Conservation (phyloP, 2,888 invertebrate genomes). For the Julus scandinavius region DNA sequence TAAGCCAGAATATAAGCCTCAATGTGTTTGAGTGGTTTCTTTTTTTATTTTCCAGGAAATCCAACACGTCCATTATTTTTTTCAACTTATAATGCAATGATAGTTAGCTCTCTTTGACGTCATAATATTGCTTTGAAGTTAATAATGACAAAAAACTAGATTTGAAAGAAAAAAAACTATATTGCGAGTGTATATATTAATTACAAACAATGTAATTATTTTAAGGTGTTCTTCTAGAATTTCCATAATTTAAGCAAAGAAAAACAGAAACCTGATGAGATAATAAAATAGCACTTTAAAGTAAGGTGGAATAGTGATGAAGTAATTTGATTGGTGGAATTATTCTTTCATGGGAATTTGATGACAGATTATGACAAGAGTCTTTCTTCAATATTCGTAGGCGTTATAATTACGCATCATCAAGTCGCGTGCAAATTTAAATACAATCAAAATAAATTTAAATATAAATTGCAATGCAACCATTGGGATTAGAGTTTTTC, state of each 20-base stretch:
- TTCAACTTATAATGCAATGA: not conserved
- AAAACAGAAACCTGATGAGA: not conserved
- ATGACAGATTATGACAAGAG: too few relatives aligned
- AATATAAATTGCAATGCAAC: too few relatives aligned
- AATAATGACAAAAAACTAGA: not conserved
- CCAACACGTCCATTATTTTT: not conserved
- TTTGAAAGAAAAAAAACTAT: too few relatives aligned
- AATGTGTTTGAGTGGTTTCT: not conserved
- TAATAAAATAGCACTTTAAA: not conserved
- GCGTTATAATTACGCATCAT: too few relatives aligned
- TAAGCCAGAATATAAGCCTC: not conserved
- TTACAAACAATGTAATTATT: not conserved
- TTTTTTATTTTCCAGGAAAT: not conserved
- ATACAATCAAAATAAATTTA: too few relatives aligned
- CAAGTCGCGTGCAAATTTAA: too few relatives aligned
- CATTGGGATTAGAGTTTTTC: too few relatives aligned
- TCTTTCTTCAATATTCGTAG: too few relatives aligned
- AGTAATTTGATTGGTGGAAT: too few relatives aligned
- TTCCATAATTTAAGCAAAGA: not conserved
- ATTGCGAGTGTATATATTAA: not conserved
- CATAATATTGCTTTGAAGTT: not conserved
- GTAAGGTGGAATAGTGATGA: not conserved
- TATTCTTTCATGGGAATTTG: too few relatives aligned
- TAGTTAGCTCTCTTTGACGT: not conserved
- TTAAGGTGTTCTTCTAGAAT: not conserved